A percentile compares a stretch with the other conserved stretches of the same genome.
Conservation (phyloP, 2,888 invertebrate genomes). For the Chrysolina oricalcia region DNA sequence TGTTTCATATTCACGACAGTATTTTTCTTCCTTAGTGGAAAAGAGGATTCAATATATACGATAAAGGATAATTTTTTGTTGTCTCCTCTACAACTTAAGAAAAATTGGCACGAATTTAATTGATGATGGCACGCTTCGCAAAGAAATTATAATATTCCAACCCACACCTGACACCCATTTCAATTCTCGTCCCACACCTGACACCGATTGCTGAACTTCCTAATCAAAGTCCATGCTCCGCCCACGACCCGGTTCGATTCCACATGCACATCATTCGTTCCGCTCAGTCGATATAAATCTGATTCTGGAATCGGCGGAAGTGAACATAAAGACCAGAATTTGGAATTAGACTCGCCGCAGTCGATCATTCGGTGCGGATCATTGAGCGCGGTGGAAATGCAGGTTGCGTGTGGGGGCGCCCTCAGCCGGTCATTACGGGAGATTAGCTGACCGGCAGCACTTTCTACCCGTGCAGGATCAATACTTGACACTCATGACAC, state of each 20-base stretch:
- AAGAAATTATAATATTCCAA: no score
- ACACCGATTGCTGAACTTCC: slow-evolving; percentile 6
- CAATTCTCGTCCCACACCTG: background rate
- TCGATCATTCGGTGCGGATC: slow-evolving; percentile 29
- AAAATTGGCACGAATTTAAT: no score
- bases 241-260: background rate
- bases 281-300: slow-evolving; percentile 12
- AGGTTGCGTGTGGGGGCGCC: slow-evolving; percentile 45
- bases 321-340: slow-evolving; percentile 25
- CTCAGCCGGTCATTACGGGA: slow-evolving; percentile 46
- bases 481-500: slow-evolving; percentile 49
- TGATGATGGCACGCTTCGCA: no score
- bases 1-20: no score
- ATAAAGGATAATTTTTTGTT: no score
- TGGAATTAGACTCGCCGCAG: slow-evolving; percentile 23
- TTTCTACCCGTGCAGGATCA: slow-evolving; percentile 40
- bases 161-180: slow-evolving; percentile 17
- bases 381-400: slow-evolving; percentile 33
- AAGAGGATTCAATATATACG: no score
- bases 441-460: slow-evolving; percentile 50
- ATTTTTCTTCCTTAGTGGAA: no score
- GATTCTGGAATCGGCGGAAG: slow-evolving; percentile 15
- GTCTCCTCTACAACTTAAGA: no score
- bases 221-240: background rate
- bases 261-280: slow-evolving; percentile 22